Base-by-base conservation (phyloP, 2,797 vertebrate species). In the Pantherophis vulpinus region DNA sequence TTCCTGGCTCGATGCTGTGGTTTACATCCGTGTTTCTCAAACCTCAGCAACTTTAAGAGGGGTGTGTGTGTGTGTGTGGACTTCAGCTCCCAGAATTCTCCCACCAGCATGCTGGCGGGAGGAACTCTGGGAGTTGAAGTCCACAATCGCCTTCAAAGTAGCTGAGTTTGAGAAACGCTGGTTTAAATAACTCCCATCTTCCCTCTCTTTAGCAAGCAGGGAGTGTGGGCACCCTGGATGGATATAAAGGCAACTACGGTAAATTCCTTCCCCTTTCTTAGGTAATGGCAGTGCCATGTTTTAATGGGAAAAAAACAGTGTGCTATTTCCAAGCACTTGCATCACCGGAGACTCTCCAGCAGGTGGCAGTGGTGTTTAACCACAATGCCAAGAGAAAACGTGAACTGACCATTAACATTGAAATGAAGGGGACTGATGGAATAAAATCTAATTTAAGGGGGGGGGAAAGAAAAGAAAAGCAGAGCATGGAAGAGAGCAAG, bases 1-100 rank as follows among this genome's bases (percentile, higher is more conserved):
- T 93, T 86, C 87, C 90, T 91, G 70, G 87, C 87, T 93, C 63
- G 87, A 89, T 20, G 70, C 90, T 89, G 51, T 89, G 70, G 87
- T 89, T 90, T 83, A 83, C 37, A 47, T 5, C 20, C 4, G 20
- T 12, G 74, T 83, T 83, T 83, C 37, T 83, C 37, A 25, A 29
- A 83, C 20, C 74, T 83, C 74, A 5, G 37, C 9, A 1, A 12
- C 0, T 25, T 83, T 37, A 74, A 47, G 20, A 10, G 12, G n/a
- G 2, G 56, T 4, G 55, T 25, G 23, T 25, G 7, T 60, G 10
- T n/a, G n/a, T 18, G 2, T 74, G 20, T 83, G 20, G 74, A 47
- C 10, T 83, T 83, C 37, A 47, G 12, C 37, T 47, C 74, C 74
- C 74, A 83, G 74, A 47, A 83, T 83, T 83, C 37, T 47, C 37